Base-by-base conservation (phyloP, 1,140 invertebrate species). In the Drosophila guanche region DNA sequence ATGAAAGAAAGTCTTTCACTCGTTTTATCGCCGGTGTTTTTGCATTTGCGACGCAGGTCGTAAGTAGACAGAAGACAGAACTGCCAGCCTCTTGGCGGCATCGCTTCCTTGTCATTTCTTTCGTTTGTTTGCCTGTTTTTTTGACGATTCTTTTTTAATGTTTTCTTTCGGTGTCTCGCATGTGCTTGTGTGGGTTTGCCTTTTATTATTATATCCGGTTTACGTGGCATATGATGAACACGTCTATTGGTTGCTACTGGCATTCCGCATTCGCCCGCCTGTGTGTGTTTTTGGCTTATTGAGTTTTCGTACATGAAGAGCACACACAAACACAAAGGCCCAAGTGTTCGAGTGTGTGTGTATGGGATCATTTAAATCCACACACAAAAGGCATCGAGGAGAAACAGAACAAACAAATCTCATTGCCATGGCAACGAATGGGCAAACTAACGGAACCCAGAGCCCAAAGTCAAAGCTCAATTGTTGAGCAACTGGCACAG, bases 171-270 rank as follows among this genome's bases (percentile, higher is more conserved):
- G 27, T 23, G 47, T 50, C 50, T 61, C 16, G 16, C 1, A 20
- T 47, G 42, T 50, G 41, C 57, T 56, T 56, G 48, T 54, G 58
- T 54, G 57, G 43, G 48, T 71, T 10, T 68, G 62, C 41, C 50
- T 74, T 71, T 79, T 85, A 86, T 80, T 85, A 85, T 86, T 80
- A 69, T 74, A 80, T 85, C 81, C 80, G 81, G 80, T 63, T 86
- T 77, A 85, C 68, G 81, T 85, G 67, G 76, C 76, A 68, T 74
- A 86, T 85, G 77, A 85, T 80, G 76, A 86, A 77, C 68, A 77
- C 63, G 61, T 77, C 79, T 74, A 86, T 77, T 76, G 80, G 76
- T 79, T 85, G 76, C 72, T 59, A 67, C 33, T 37, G 77, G 47
- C 63, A 54, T 57, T 56, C 27, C 22, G 33, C 73, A 23, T 56